Evolutionary conservation across 2,888 invertebrate species (phyloP).

Genomic region (Polylopha cassiicola): DNA sequence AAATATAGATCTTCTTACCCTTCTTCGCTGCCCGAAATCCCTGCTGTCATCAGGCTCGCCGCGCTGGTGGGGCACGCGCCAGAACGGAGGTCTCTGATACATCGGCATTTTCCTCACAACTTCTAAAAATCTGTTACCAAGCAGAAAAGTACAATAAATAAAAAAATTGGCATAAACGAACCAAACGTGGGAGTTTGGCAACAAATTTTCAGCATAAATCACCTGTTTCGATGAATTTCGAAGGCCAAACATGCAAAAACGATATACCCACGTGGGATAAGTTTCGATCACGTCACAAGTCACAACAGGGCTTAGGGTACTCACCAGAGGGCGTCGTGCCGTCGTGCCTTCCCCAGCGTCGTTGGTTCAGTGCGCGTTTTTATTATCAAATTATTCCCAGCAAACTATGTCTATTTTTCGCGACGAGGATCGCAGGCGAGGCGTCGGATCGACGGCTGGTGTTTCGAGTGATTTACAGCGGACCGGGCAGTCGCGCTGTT

Average conservation of each 20-base stretch:
- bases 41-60: conserved; percentile 62
- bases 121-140: conserved; percentile 31
- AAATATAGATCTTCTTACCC: too few species aligned
- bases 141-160: conserved; percentile 30
- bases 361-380: conserved; percentile 54
- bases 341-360: conserved; percentile 49
- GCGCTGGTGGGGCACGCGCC: conserved; percentile 73
- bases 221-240: conserved; percentile 46
- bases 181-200: conserved; percentile 53
- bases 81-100: conserved; percentile 80
- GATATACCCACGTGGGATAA: conserved; percentile 34
- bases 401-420: conserved; percentile 71
- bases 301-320: conserved; percentile 29
- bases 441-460: conserved; percentile 55
- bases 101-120: conserved; percentile 57
- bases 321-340: conserved; percentile 63
- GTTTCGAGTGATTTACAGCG: conserved; percentile 62
- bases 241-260: conserved; percentile 26
- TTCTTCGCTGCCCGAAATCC: conserved; percentile 43
- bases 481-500: conserved; percentile 54
- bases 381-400: conserved; percentile 66
- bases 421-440: conserved; percentile 45
- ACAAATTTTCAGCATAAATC: conserved; percentile 46
- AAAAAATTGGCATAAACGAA: too few species aligned
- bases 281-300: too few species aligned